phyloP scores from a whole-genome alignment of 2,888 invertebrate genomes.

The Alsophila aescularia region DNA sequence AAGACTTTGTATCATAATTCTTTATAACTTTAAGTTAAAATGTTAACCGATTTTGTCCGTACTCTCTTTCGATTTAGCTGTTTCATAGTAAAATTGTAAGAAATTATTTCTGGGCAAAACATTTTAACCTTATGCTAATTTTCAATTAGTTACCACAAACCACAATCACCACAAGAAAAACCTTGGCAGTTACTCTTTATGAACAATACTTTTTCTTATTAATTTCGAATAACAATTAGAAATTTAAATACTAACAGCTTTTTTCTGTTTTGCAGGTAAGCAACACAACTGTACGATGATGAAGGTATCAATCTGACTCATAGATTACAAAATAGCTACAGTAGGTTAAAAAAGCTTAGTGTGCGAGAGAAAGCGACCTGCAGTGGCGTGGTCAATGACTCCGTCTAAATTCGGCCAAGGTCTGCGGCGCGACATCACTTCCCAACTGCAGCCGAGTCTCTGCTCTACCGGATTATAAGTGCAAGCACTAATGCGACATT shows the following conservation, averaged over 20 bases:
- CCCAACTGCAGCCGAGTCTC: constrained; percentile 32
- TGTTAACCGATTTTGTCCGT: too few species aligned
- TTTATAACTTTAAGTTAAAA: too few species aligned
- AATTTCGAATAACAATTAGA: too few species aligned
- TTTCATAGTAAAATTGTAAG: too few species aligned
- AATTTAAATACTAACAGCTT: neutral
- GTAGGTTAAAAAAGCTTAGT: constrained; percentile 21
- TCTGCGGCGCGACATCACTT: constrained; percentile 57
- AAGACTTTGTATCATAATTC: too few species aligned
- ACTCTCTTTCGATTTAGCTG: too few species aligned
- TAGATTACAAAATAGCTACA: constrained; percentile 25
- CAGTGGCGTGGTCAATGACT: constrained; percentile 59
- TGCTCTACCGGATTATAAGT: constrained; percentile 23
- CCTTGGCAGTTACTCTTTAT: too few species aligned
- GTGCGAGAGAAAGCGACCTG: constrained; percentile 72
- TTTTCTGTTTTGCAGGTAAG: constrained; percentile 22
- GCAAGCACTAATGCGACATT: constrained; percentile 17
- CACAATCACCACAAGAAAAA: too few species aligned
- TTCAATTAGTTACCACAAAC: too few species aligned
- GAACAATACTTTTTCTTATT: too few species aligned
- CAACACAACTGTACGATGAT: neutral
- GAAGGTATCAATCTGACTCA: constrained; percentile 14
- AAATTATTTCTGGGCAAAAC: too few species aligned
- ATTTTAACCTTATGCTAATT: too few species aligned
- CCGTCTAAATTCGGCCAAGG: constrained; percentile 79